phyloP scores from a whole-genome alignment of 1,140 invertebrate species.

The Himalopsyche phryganea region DNA sequence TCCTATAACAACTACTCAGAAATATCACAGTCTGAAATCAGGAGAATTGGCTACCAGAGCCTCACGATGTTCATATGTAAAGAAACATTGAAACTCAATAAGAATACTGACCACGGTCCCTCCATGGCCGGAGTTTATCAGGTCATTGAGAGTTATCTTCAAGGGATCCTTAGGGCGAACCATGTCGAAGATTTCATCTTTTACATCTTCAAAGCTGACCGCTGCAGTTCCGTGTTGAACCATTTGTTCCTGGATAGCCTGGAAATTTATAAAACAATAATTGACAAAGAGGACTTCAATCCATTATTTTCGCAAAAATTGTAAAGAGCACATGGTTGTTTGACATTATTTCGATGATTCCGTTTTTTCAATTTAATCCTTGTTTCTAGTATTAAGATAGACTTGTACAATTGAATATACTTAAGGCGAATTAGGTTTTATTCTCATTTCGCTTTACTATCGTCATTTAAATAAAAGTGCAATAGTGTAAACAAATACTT shows the following conservation, averaged over 20 bases:
- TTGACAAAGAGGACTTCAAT: not conserved
- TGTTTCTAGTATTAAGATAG: too few relatives aligned
- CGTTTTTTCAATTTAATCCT: too few relatives aligned
- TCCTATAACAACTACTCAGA: too few relatives aligned
- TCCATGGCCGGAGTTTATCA: constrained; percentile 80
- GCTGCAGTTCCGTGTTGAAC: constrained; percentile 77
- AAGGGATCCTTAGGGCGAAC: constrained; percentile 82
- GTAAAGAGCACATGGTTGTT: not conserved
- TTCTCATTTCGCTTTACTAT: too few relatives aligned
- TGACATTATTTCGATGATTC: not conserved
- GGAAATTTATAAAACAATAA: constrained; percentile 27
- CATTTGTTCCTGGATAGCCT: constrained; percentile 90
- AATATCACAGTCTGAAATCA: constrained; percentile 10
- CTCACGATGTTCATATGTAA: constrained; percentile 93
- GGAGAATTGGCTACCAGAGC: constrained; percentile 56
- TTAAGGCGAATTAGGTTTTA: too few relatives aligned
- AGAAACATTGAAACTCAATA: constrained; percentile 95
- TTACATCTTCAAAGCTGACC: constrained; percentile 90
- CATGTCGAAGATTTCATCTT: constrained; percentile 98
- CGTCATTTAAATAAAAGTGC: too few relatives aligned
- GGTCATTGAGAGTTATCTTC: constrained; percentile 84
- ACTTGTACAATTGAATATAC: too few relatives aligned
- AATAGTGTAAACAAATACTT: too few relatives aligned
- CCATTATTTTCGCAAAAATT: too few relatives aligned
- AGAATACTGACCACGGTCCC: constrained; percentile 92